Evolutionary conservation across 1,140 invertebrate genomes (phyloP).

Genomic region (Nasonia longicornis): DNA sequence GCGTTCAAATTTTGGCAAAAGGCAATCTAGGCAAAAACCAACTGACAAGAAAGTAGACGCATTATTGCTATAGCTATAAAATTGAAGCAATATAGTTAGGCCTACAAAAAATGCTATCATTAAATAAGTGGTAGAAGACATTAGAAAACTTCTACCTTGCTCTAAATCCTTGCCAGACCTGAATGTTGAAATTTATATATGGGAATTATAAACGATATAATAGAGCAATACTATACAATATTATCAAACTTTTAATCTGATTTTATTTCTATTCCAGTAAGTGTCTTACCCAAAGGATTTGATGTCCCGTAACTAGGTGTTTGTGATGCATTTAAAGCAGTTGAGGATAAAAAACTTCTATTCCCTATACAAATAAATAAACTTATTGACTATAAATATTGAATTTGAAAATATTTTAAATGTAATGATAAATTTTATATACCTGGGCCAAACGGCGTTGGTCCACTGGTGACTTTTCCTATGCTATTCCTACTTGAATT

Average conservation of each 20-base stretch:
- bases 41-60: slow-evolving; percentile 43
- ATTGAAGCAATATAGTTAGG: slow-evolving; percentile 9
- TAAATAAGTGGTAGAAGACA: slow-evolving; percentile 52
- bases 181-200: slow-evolving; percentile 41
- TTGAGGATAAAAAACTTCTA: slow-evolving; percentile 63
- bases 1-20: slow-evolving; percentile 15
- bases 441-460: slow-evolving; percentile 72
- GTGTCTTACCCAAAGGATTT: slow-evolving; percentile 64
- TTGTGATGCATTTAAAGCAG: slow-evolving; percentile 57
- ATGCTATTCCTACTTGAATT: slow-evolving; percentile 58
- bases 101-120: slow-evolving; percentile 28
- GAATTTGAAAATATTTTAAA: background rate
- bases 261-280: slow-evolving; percentile 2
- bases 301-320: slow-evolving; percentile 59
- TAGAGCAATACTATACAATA: slow-evolving; percentile 7
- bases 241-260: slow-evolving; percentile 23
- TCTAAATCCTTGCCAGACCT: slow-evolving; percentile 66
- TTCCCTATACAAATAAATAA: slow-evolving; percentile 56
- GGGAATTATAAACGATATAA: slow-evolving; percentile 20
- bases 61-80: slow-evolving; percentile 20
- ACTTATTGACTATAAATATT: background rate
- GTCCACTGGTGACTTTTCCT: slow-evolving; percentile 69
- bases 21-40: slow-evolving; percentile 33
- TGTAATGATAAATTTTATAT: slow-evolving; percentile 38
- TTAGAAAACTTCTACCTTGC: slow-evolving; percentile 61